phyloP scores from a whole-genome alignment of 1,140 invertebrate species.

The Cydia fagiglandana region DNA sequence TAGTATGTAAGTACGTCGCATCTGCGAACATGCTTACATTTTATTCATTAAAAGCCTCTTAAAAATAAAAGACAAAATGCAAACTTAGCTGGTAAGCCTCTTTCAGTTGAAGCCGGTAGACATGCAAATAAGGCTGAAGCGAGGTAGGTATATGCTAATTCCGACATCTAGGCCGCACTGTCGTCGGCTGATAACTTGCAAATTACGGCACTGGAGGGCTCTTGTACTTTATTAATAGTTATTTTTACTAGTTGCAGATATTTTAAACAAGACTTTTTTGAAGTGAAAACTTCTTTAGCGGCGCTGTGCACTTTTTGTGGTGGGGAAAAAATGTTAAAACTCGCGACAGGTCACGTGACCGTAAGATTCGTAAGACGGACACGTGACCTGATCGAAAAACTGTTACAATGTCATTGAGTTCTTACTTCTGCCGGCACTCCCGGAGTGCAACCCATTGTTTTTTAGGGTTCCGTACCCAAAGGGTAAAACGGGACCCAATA shows the following conservation, averaged over 20 bases:
- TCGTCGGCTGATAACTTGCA: slow-evolving; percentile 63
- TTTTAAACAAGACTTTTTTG: slow-evolving; percentile 13
- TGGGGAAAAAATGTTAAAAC: too few species aligned
- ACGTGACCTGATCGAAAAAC: too few species aligned
- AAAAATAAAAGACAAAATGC: neutral
- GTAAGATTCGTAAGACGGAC: too few species aligned
- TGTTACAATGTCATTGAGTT: too few species aligned
- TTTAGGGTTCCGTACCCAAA: too few species aligned
- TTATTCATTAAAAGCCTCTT: neutral
- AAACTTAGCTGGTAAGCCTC: neutral
- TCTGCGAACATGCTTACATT: neutral
- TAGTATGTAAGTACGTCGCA: neutral
- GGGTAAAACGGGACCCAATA: too few species aligned
- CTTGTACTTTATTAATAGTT: slow-evolving; percentile 27
- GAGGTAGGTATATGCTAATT: slow-evolving; percentile 49
- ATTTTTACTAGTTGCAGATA: slow-evolving; percentile 28
- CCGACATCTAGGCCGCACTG: slow-evolving; percentile 58
- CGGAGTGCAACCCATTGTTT: too few species aligned
- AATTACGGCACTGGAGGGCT: slow-evolving; percentile 44
- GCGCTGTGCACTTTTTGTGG: too few species aligned
- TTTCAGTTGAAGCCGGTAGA: slow-evolving; percentile 6
- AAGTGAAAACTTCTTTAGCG: too few species aligned
- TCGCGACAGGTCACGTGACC: too few species aligned
- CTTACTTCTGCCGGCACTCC: too few species aligned
- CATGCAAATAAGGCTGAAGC: slow-evolving; percentile 43